phyloP scores from a whole-genome alignment of 2,113 vertebrate genomes.

The Pseudorhombus dupliciocellatus region DNA sequence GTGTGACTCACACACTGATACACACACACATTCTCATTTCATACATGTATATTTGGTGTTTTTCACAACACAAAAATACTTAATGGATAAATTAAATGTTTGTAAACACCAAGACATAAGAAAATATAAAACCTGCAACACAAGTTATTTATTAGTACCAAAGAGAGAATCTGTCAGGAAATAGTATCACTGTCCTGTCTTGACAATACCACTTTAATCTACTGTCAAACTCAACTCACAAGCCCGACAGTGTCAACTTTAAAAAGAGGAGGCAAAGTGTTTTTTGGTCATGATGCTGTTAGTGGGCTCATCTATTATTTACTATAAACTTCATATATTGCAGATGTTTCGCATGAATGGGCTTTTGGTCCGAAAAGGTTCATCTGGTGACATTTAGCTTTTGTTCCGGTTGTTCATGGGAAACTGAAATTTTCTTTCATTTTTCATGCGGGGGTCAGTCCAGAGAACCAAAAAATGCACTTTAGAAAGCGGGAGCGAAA shows the following conservation, averaged over 20 bases:
- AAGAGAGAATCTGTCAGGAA: too few species aligned
- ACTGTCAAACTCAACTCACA: neutral
- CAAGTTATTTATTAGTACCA: too few species aligned
- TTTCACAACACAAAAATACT: too few species aligned
- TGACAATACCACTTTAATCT: neutral
- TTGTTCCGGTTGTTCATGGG: slow-evolving; percentile 53
- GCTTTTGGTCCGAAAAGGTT: slow-evolving; percentile 57
- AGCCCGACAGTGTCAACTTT: neutral
- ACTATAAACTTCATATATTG: slow-evolving; percentile 57
- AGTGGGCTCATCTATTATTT: slow-evolving; percentile 74
- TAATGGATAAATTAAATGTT: too few species aligned
- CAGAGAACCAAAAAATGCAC: slow-evolving; percentile 50
- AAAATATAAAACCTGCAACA: too few species aligned
- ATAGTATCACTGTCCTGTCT: too few species aligned
- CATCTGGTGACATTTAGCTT: slow-evolving; percentile 73
- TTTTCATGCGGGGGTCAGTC: slow-evolving; percentile 44
- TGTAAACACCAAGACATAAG: too few species aligned
- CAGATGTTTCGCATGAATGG: slow-evolving; percentile 61
- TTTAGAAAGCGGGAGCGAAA: slow-evolving; percentile 40
- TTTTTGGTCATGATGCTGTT: slow-evolving; percentile 36
- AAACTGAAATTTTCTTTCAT: slow-evolving; percentile 58
- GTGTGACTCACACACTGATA: neutral
- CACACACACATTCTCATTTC: neutral
- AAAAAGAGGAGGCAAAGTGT: slow-evolving; percentile 3
- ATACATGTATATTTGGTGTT: too few species aligned